Conservation (phyloP, 2,888 invertebrate genomes). For the Teleiodes luculella region DNA sequence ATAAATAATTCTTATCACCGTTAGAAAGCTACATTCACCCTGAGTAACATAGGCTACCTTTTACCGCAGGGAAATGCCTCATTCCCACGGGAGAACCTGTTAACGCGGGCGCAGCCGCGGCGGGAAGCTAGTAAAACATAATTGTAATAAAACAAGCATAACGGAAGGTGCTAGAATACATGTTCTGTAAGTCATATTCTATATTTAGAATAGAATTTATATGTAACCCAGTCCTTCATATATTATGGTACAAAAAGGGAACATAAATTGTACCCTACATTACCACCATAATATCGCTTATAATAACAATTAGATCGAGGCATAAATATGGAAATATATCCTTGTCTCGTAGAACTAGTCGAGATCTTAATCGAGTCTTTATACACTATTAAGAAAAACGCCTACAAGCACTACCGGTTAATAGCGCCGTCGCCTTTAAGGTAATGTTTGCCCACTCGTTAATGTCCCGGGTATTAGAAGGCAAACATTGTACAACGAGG, state of each 20-base stretch:
- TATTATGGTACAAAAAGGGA: not conserved
- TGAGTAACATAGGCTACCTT: no score
- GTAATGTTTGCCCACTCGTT: constrained; percentile 33
- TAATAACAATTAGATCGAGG: constrained; percentile 35
- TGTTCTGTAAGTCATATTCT: no score
- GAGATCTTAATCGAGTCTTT: constrained; percentile 45
- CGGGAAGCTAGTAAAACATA: no score
- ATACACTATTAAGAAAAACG: constrained; percentile 45
- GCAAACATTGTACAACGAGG: constrained; percentile 37
- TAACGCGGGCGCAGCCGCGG: no score
- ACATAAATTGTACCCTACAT: not conserved
- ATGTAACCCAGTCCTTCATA: no score
- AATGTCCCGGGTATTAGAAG: constrained; percentile 28
- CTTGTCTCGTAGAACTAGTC: constrained; percentile 26
- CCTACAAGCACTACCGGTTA: constrained; percentile 36
- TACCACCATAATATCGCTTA: not conserved
- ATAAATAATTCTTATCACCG: no score
- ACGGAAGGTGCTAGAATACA: no score
- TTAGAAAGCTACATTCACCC: no score
- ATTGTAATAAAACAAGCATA: no score
- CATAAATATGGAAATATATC: constrained; percentile 11
- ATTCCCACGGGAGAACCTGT: no score
- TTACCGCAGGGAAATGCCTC: no score
- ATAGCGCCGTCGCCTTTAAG: constrained; percentile 33
- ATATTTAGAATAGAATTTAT: no score